Evolutionary conservation across 2,888 invertebrate genomes (phyloP).

Genomic region (Craniophora ligustri): DNA sequence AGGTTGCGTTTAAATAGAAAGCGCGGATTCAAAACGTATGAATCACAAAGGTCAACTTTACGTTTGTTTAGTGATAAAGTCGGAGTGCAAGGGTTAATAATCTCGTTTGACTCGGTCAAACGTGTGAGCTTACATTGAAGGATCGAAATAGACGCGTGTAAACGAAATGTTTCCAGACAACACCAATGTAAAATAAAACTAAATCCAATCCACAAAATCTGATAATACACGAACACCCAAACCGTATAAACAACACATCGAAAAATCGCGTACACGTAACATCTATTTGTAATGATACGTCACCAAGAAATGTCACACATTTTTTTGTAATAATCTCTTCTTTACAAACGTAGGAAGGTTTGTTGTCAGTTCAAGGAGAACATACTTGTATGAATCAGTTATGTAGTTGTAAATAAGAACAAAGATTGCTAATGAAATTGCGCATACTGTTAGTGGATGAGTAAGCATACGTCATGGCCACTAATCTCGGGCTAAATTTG

Average conservation of each 20-base stretch:
- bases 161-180: constrained; percentile 18
- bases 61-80: constrained; percentile 56
- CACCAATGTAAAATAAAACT: constrained; percentile 27
- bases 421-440: constrained; percentile 41
- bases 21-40: constrained; percentile 58
- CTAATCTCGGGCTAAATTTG: constrained; percentile 66
- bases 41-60: constrained; percentile 68
- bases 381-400: constrained; percentile 44
- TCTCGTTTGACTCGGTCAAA: constrained; percentile 48
- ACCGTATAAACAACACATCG: constrained; percentile 49
- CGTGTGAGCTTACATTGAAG: constrained; percentile 38
- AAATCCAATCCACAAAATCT: constrained; percentile 18
- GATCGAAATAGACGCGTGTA: constrained; percentile 39
- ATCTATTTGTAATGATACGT: constrained; percentile 48
- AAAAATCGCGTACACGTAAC: constrained; percentile 49
- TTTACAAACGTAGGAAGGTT: constrained; percentile 36
- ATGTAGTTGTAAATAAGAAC: constrained; percentile 33
- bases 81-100: constrained; percentile 48
- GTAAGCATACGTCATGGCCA: constrained; percentile 55
- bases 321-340: constrained; percentile 30
- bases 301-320: constrained; percentile 36
- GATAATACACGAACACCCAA: constrained; percentile 28
- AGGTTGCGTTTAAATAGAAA: constrained; percentile 77
- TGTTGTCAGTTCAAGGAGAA: constrained; percentile 59
- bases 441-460: constrained; percentile 32